phyloP scores from a whole-genome alignment of 2,888 invertebrate species.

The Morpho deidamia region DNA sequence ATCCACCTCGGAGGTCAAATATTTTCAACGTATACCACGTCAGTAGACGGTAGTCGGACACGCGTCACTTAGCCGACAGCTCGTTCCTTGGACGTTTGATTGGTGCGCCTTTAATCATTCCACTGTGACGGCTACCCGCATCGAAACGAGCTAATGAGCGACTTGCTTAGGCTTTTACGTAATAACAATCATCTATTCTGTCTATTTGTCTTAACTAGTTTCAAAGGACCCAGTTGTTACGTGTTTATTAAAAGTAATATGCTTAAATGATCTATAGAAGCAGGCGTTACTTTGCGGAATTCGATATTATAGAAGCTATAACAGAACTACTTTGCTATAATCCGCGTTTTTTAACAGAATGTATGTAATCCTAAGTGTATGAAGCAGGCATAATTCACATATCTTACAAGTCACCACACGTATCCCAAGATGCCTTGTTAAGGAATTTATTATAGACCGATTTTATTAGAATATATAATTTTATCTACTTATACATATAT shows the following conservation, averaged over 20 bases:
- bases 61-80: constrained; percentile 60
- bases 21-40: constrained; percentile 30
- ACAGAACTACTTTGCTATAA: too few relatives aligned
- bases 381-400: too few relatives aligned
- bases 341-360: too few relatives aligned
- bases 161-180: constrained; percentile 31
- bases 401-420: too few relatives aligned
- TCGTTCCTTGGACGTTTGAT: constrained; percentile 57
- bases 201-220: background rate
- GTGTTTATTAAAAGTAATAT: background rate
- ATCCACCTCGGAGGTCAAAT: constrained; percentile 30
- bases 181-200: constrained; percentile 20
- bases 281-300: too few relatives aligned
- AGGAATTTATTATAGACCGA: too few relatives aligned
- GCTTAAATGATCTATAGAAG: background rate
- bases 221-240: too few relatives aligned
- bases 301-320: too few relatives aligned
- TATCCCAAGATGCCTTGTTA: too few relatives aligned
- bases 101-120: constrained; percentile 53
- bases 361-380: too few relatives aligned
- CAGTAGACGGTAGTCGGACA: constrained; percentile 55
- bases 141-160: constrained; percentile 34
- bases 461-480: too few relatives aligned
- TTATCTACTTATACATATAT: too few relatives aligned
- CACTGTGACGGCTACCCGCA: constrained; percentile 24